Percentiles rank a stretch among this genome's conserved stretches.
These are phyloP conservation scores for Distichodus sexfasciatus DNA, from an alignment of 2,797 vertebrate species.

Conservation along the genomic window DNA sequence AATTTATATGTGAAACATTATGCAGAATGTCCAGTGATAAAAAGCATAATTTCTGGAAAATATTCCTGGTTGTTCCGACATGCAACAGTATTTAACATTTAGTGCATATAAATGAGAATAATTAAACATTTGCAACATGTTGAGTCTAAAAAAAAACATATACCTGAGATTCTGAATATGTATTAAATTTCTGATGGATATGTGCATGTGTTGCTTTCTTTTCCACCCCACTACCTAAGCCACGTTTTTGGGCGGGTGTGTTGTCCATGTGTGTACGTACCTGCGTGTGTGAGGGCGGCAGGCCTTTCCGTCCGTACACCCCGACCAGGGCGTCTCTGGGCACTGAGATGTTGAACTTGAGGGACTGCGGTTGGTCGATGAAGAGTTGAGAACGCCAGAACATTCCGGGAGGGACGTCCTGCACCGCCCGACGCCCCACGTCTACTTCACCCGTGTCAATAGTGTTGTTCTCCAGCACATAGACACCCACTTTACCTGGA, in stretches of 20 bases:
- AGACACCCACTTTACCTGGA: constrained; percentile 84
- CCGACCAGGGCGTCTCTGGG: constrained; percentile 94
- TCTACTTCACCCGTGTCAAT: constrained; percentile 97
- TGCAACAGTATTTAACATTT: too few relatives aligned
- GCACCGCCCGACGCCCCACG: constrained; percentile 86
- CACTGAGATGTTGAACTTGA: constrained; percentile 99
- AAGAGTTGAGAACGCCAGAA: constrained; percentile 97
- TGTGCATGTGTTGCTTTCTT: background rate
- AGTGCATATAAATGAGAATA: too few relatives aligned
- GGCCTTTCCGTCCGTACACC: constrained; percentile 95
- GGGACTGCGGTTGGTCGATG: constrained; percentile 94
- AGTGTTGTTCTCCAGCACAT: constrained; percentile 93
- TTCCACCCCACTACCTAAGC: too few relatives aligned
- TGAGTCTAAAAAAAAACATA: too few relatives aligned
- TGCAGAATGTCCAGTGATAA: too few relatives aligned
- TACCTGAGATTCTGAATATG: too few relatives aligned
- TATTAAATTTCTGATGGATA: too few relatives aligned
- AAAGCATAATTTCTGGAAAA: too few relatives aligned
- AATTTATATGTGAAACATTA: too few relatives aligned
- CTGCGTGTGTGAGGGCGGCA: constrained; percentile 96
- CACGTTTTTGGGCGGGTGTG: background rate
- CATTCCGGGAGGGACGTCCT: constrained; percentile 92
- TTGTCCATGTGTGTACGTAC: constrained; percentile 59
- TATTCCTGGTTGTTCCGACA: too few relatives aligned
- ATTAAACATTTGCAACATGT: too few relatives aligned